phyloP scores from a whole-genome alignment of 2,113 vertebrate species.

The Xenopus borealis region DNA sequence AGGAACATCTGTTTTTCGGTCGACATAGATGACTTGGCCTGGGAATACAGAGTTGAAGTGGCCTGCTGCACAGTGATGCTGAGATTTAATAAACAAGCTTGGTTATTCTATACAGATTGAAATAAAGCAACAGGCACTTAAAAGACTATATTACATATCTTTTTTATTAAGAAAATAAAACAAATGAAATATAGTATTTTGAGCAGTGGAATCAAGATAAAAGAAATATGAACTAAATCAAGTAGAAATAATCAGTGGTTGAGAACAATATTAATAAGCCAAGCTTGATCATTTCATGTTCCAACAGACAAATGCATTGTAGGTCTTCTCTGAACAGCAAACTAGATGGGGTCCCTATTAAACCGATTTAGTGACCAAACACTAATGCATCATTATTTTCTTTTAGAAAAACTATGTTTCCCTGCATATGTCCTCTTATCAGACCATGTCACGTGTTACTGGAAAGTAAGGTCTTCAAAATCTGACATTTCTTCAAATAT shows the following conservation, averaged over 20 bases:
- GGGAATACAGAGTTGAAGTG: conserved; percentile 58
- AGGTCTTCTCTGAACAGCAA: not conserved
- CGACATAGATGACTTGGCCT: conserved; percentile 55
- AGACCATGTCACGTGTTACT: conserved; percentile 23
- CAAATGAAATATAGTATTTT: not conserved
- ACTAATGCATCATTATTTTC: conserved; percentile 22
- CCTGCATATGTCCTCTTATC: conserved; percentile 36
- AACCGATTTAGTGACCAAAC: conserved; percentile 42
- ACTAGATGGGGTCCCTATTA: conserved; percentile 17
- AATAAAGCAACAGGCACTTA: conserved; percentile 45
- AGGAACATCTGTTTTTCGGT: conserved; percentile 62
- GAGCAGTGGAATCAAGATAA: not conserved
- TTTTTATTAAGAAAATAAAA: conserved; percentile 39
- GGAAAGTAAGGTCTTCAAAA: conserved; percentile 32
- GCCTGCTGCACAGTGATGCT: conserved; percentile 54
- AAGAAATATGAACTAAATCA: conserved; percentile 12
- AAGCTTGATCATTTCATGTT: conserved; percentile 25
- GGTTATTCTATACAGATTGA: conserved; percentile 54
- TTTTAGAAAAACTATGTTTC: conserved; percentile 9
- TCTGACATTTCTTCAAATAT: conserved; percentile 2
- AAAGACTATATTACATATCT: conserved; percentile 52
- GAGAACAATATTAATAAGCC: conserved; percentile 46
- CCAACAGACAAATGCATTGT: not conserved
- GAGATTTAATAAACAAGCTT: conserved; percentile 57
- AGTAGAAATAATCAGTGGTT: conserved; percentile 22